Evolutionary conservation across 2,797 vertebrate species (phyloP).

Genomic region (Danio choprae): DNA sequence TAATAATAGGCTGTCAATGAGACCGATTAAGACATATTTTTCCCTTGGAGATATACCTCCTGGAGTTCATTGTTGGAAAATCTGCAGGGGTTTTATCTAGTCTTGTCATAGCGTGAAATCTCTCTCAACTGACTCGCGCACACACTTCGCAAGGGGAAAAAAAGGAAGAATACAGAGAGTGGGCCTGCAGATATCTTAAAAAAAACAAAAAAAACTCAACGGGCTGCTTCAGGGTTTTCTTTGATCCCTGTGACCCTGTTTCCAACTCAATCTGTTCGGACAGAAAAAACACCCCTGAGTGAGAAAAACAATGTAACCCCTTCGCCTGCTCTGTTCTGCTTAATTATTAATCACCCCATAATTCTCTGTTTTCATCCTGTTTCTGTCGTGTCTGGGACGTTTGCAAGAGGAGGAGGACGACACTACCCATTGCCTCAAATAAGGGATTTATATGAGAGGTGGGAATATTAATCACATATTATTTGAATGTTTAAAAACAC

Average conservation of each 20-base stretch:
- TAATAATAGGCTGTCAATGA: constrained; percentile 50
- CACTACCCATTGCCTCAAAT: background rate
- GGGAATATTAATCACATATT: background rate
- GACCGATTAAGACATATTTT: constrained; percentile 61
- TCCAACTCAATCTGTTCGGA: constrained; percentile 79
- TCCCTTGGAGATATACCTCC: constrained; percentile 66
- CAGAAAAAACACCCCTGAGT: constrained; percentile 57
- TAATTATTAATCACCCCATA: constrained; percentile 57
- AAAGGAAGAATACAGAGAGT: constrained; percentile 53
- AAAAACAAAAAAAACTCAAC: constrained; percentile 64
- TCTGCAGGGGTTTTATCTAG: constrained; percentile 69
- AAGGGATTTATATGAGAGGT: background rate
- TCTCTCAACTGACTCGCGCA: constrained; percentile 57
- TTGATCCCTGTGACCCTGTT: constrained; percentile 71
- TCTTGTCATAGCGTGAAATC: constrained; percentile 65
- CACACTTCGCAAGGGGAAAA: constrained; percentile 57
- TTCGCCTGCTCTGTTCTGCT: constrained; percentile 49
- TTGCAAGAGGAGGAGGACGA: background rate
- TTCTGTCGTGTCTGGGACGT: constrained; percentile 36
- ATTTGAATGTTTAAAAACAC: background rate
- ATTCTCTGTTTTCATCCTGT: constrained; percentile 32
- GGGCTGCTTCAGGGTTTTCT: constrained; percentile 76
- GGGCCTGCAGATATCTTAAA: constrained; percentile 61
- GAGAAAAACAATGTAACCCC: constrained; percentile 58
- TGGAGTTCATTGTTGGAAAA: constrained; percentile 68